Evolutionary conservation across 2,797 vertebrate species (phyloP).

Genomic region (Serranus cabrilla): DNA sequence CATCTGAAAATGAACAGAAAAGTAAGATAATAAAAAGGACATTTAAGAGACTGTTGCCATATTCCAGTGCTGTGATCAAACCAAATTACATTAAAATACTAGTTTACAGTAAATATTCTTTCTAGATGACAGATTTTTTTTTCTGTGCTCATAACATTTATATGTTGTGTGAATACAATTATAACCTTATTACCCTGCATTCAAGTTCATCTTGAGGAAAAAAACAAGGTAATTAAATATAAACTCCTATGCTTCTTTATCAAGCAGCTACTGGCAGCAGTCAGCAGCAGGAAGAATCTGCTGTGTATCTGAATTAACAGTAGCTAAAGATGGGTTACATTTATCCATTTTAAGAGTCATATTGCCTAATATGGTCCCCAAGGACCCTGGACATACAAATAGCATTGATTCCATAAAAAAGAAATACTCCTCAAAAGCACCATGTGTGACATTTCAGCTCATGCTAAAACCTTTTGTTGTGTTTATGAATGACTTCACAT

Average conservation of each 20-base stretch:
- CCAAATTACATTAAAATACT: not conserved
- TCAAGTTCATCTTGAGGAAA: not conserved
- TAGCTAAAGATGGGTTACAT: not conserved
- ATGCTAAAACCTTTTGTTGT: slow-evolving; percentile 1
- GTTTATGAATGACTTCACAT: not conserved
- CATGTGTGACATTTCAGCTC: not conserved
- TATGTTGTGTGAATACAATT: not conserved
- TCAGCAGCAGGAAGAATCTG: slow-evolving; percentile 4
- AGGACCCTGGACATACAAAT: not conserved
- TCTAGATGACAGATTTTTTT: slow-evolving; percentile 13
- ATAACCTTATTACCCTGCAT: not conserved
- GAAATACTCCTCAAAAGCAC: not conserved
- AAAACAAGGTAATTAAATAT: not conserved
- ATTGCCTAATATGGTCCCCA: slow-evolving; percentile 19
- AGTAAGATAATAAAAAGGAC: too few species aligned
- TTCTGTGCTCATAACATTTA: not conserved
- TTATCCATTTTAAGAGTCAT: not conserved
- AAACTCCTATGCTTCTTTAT: slow-evolving; percentile 1
- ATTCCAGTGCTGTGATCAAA: not conserved
- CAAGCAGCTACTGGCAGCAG: not conserved
- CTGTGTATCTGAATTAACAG: not conserved
- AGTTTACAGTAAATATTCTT: not conserved
- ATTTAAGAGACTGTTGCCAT: too few species aligned
- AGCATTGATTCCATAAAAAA: slow-evolving; percentile 16
- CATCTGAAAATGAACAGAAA: too few species aligned